A percentile compares a stretch with the other conserved stretches of the same genome.
These are phyloP conservation scores for Ectropis crepuscularia DNA, from an alignment of 2,888 invertebrate genomes.

Conservation along the genomic window DNA sequence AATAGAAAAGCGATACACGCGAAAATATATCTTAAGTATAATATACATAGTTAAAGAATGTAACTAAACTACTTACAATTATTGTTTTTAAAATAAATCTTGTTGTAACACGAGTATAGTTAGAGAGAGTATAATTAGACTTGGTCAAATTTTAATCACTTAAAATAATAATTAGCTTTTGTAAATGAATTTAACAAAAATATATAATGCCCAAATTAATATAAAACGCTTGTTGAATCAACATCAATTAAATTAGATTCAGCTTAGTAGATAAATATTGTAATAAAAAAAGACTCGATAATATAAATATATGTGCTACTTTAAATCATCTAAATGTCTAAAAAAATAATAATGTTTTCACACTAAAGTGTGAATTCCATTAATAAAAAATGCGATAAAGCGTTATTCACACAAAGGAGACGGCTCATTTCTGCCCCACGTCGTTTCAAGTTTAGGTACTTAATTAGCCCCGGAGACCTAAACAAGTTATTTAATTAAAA, in stretches of 20 bases:
- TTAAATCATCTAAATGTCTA: constrained; percentile 2
- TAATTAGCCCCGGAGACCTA: too few species aligned
- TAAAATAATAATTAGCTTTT: constrained; percentile 13
- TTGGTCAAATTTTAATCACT: background rate
- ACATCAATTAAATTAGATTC: constrained; percentile 1
- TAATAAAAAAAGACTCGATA: constrained; percentile 7
- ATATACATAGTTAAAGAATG: too few species aligned
- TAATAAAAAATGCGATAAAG: constrained; percentile 21
- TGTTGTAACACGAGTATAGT: too few species aligned
- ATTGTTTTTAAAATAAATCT: too few species aligned
- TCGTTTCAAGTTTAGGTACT: too few species aligned
- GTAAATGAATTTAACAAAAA: constrained; percentile 1
- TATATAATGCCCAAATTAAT: constrained; percentile 4
- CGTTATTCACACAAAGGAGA: constrained; percentile 6
- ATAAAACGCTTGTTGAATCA: background rate
- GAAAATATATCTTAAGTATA: too few species aligned
- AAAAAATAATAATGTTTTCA: constrained; percentile 17
- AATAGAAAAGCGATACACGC: too few species aligned
- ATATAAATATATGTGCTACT: constrained; percentile 5
- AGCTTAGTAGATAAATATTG: constrained; percentile 4
- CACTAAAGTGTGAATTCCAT: constrained; percentile 15
- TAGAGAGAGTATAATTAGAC: background rate
- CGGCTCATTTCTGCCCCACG: too few species aligned
- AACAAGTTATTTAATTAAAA: too few species aligned
- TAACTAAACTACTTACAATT: too few species aligned